These are phyloP conservation scores for Harpagoxenus sublaevis DNA, from an alignment of 2,888 invertebrate species.

Conservation along the genomic window DNA sequence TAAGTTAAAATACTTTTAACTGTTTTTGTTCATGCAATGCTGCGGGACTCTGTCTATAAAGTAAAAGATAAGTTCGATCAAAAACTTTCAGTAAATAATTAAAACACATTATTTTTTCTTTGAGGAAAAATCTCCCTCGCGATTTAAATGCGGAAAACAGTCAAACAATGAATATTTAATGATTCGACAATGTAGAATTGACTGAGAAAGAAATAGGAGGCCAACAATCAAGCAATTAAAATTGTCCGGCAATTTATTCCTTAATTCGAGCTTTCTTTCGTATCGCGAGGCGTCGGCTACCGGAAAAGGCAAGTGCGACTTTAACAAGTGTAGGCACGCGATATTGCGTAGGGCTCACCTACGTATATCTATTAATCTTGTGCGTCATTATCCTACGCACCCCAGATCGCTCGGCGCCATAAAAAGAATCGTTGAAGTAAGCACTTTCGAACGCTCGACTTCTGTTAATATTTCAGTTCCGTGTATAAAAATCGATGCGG, in stretches of 20 bases:
- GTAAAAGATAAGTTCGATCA: not conserved
- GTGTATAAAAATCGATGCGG: not conserved
- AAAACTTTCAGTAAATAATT: not conserved
- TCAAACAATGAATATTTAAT: not conserved
- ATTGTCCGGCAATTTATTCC: not conserved
- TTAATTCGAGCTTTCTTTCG: constrained; percentile 6
- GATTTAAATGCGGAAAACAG: not conserved
- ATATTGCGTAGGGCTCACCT: constrained; percentile 63
- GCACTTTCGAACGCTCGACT: not conserved
- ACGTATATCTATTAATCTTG: constrained; percentile 59
- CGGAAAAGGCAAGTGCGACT: constrained; percentile 58
- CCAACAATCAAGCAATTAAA: not conserved
- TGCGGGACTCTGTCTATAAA: not conserved
- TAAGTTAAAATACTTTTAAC: not conserved
- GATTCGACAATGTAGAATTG: not conserved
- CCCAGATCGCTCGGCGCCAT: constrained; percentile 54
- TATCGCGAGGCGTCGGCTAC: constrained; percentile 19
- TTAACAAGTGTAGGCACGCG: constrained; percentile 70
- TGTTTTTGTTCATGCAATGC: not conserved
- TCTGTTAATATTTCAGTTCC: constrained; percentile 10
- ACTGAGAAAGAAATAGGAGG: not conserved
- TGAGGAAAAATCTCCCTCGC: not conserved
- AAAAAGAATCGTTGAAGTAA: constrained; percentile 55
- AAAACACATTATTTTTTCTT: not conserved
- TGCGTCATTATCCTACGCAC: constrained; percentile 69